Evolutionary conservation across 2,797 vertebrate species (phyloP).

Genomic region (Sebastes steindachneri): DNA sequence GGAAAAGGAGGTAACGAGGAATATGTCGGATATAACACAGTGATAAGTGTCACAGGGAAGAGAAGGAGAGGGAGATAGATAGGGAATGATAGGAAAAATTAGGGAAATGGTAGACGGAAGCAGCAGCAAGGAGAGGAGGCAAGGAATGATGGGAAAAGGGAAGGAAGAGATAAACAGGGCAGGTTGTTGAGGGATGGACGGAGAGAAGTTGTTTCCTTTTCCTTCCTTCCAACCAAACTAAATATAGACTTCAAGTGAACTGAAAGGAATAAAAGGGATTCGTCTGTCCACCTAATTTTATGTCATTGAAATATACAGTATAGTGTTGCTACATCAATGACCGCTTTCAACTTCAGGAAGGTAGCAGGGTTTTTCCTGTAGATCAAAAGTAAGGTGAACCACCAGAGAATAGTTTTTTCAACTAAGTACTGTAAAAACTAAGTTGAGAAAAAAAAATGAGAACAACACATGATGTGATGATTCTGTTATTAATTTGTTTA

Average conservation of each 20-base stretch:
- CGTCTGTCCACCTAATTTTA: not conserved
- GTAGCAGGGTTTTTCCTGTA: not conserved
- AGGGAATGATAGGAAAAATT: not conserved
- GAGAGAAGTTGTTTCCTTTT: not conserved
- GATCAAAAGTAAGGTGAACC: not conserved
- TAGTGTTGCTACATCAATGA: not conserved
- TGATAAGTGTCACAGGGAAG: constrained; percentile 13
- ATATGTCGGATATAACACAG: constrained; percentile 20
- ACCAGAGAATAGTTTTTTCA: not conserved
- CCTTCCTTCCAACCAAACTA: not conserved
- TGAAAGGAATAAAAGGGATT: not conserved
- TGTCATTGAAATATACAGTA: not conserved
- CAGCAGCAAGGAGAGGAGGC: not conserved
- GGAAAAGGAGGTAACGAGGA: constrained; percentile 2
- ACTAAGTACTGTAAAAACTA: not conserved
- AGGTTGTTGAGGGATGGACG: not conserved
- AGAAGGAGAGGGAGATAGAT: not conserved
- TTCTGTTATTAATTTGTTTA: too few species aligned
- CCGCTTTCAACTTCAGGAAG: not conserved
- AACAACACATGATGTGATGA: too few species aligned
- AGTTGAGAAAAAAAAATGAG: not conserved
- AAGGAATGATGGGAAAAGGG: not conserved
- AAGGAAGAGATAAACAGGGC: not conserved
- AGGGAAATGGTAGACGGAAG: not conserved
- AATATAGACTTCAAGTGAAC: not conserved